A percentile compares a stretch with the other conserved stretches of the same genome.
Evolutionary conservation across 2,888 invertebrate genomes (phyloP).

Genomic region (Diaperis boleti): DNA sequence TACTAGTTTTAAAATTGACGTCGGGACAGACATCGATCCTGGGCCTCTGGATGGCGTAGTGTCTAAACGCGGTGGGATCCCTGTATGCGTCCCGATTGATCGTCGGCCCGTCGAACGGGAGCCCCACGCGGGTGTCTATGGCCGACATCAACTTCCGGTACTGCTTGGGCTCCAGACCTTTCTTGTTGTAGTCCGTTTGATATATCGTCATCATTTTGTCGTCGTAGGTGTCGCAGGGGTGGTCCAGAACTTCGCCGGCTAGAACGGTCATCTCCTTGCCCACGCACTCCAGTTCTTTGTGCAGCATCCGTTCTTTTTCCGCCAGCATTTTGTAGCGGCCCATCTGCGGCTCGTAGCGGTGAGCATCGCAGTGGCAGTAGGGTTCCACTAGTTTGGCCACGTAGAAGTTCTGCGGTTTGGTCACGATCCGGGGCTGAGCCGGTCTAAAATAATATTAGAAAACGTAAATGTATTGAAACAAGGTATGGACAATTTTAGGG

Average conservation of each 20-base stretch:
- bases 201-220: conserved; percentile 75
- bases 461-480: too few relatives aligned
- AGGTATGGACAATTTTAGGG: too few relatives aligned
- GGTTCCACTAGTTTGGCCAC: conserved; percentile 71
- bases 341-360: conserved; percentile 72
- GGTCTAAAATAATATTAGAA: conserved; percentile 66
- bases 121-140: conserved; percentile 71
- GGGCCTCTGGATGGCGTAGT: conserved; percentile 69
- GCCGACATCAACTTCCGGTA: conserved; percentile 73
- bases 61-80: conserved; percentile 73
- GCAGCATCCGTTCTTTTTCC: conserved; percentile 72
- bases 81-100: conserved; percentile 73
- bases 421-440: conserved; percentile 71
- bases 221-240: conserved; percentile 74
- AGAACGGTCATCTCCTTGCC: conserved; percentile 70
- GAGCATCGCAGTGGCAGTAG: conserved; percentile 75
- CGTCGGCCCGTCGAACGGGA: conserved; percentile 71
- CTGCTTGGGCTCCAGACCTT: conserved; percentile 70
- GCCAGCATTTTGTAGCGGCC: conserved; percentile 73
- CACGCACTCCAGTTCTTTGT: conserved; percentile 69
- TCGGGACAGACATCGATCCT: conserved; percentile 68
- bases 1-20: conserved; percentile 61
- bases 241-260: conserved; percentile 74
- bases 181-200: conserved; percentile 72
- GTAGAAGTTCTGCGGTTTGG: conserved; percentile 66